Evolutionary conservation across 2,113 vertebrate genomes (phyloP), one percentile per base, ranked within the genome.

Genomic region (Lagopus leucura): DNA sequence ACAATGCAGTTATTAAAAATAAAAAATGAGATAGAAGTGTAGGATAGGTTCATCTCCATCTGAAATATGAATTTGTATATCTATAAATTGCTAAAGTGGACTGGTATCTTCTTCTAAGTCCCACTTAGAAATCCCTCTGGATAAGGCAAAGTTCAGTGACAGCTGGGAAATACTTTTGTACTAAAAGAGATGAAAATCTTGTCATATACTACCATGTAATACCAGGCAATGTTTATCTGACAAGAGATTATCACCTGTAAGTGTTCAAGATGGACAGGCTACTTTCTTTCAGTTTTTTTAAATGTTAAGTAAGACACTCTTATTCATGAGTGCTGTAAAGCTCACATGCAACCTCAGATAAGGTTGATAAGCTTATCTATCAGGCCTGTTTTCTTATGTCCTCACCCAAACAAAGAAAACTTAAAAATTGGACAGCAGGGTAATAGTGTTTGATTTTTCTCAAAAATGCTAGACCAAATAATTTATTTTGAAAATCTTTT

Each of bases 401-500:
- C 19, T 71, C 24, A 38, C 43, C 16, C 34, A 70, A 42, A 89
- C 36, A 89, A 89, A 86, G 36, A 0, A 67, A 67, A 55, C 18
- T 77, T 34, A 21, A 38, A 81, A 82, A 89, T 60, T 66, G 3
- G n/a, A n/a, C 30, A 70, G 57, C 58, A 8, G 11, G 13, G 14
- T 30, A 73, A 43, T 1, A 1, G 20, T 4, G 9, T 9, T 42
- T 27, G 38, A 34, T 60, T 89, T 60, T 27, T 5, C 50, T 61
- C 22, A 64, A 65, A 82, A 79, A 17, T 24, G 47, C 40, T 52
- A 38, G 52, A 20, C 22, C 11, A 48, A 89, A 61, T 71, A 71
- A 89, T 65, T 87, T 89, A 36, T 87, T 82, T 85, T 43, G 13
- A 76, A 92, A 89, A 13, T 38, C 13, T 45, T 88, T 94, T 85